phyloP scores from a whole-genome alignment of 2,888 invertebrate species.

The Harpalus rubripes region DNA sequence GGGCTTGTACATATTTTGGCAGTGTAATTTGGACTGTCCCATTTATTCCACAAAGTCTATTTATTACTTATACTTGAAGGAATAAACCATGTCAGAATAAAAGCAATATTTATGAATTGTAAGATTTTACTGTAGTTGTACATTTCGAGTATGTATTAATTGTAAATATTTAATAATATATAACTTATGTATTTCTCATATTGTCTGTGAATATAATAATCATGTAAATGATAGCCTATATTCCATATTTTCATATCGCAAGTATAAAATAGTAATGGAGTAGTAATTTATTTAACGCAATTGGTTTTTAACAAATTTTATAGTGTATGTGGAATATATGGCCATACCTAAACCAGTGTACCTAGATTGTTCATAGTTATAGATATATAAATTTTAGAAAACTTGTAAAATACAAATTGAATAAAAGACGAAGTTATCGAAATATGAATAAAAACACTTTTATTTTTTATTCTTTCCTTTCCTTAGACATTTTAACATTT shows the following conservation, averaged over 20 bases:
- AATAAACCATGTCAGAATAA: constrained; percentile 55
- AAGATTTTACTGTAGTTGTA: constrained; percentile 59
- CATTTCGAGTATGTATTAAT: constrained; percentile 62
- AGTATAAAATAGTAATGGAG: constrained; percentile 19
- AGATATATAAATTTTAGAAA: constrained; percentile 62
- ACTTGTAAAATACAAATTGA: constrained; percentile 64
- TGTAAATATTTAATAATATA: constrained; percentile 62
- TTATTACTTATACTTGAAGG: constrained; percentile 55
- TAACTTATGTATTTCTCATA: constrained; percentile 64
- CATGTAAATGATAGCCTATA: constrained; percentile 59
- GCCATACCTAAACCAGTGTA: constrained; percentile 65
- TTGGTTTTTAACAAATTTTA: constrained; percentile 49
- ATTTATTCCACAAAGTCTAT: constrained; percentile 52
- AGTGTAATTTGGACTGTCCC: constrained; percentile 49
- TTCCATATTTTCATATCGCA: constrained; percentile 61
- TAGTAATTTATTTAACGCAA: constrained; percentile 53
- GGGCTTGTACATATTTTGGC: constrained; percentile 36
- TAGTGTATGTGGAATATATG: constrained; percentile 61
- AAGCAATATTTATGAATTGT: constrained; percentile 65
- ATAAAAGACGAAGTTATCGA: constrained; percentile 63
- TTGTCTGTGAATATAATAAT: constrained; percentile 65
- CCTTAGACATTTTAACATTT: neutral
- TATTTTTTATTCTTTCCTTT: constrained; percentile 15
- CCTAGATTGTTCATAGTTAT: constrained; percentile 65
- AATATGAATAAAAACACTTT: constrained; percentile 24